These are phyloP conservation scores for Phocides pigmalion DNA, from an alignment of 1,140 invertebrate species.

Conservation along the genomic window DNA sequence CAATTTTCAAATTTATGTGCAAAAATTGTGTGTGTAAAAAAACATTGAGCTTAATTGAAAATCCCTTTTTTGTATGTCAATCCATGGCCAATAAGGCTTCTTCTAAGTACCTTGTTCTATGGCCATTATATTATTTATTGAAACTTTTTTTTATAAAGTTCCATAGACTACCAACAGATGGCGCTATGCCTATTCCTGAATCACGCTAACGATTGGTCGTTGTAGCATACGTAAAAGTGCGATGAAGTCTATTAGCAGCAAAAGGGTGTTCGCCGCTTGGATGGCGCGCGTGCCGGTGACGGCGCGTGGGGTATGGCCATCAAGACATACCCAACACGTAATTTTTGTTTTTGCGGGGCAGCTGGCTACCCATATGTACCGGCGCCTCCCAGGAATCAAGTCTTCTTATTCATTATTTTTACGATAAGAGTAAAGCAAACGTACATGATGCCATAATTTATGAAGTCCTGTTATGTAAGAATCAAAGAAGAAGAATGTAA, in stretches of 20 bases:
- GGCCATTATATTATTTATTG: too few relatives aligned
- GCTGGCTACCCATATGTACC: slow-evolving; percentile 68
- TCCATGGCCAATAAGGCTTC: too few relatives aligned
- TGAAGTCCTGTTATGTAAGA: too few relatives aligned
- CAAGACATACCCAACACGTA: slow-evolving; percentile 88
- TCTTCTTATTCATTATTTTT: too few relatives aligned
- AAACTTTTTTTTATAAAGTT: neutral
- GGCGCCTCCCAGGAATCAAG: slow-evolving; percentile 50
- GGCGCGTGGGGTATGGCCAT: slow-evolving; percentile 86
- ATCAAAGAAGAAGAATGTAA: too few relatives aligned
- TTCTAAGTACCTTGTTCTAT: too few relatives aligned
- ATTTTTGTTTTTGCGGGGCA: slow-evolving; percentile 84
- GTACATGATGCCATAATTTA: too few relatives aligned
- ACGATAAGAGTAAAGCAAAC: too few relatives aligned
- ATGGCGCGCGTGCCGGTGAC: slow-evolving; percentile 78
- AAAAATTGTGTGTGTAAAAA: too few relatives aligned
- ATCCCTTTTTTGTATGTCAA: too few relatives aligned
- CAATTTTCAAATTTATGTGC: too few relatives aligned
- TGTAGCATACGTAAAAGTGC: neutral
- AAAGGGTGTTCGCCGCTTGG: slow-evolving; percentile 87
- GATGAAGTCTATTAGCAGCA: slow-evolving; percentile 23
- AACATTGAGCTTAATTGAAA: too few relatives aligned
- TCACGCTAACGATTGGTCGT: slow-evolving; percentile 43
- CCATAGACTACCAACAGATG: slow-evolving; percentile 44
- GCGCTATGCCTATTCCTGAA: slow-evolving; percentile 40